Percentiles rank a stretch among this genome's conserved stretches.
These are phyloP conservation scores for Synergus umbraculus DNA, from an alignment of 2,888 invertebrate species.

Conservation along the genomic window DNA sequence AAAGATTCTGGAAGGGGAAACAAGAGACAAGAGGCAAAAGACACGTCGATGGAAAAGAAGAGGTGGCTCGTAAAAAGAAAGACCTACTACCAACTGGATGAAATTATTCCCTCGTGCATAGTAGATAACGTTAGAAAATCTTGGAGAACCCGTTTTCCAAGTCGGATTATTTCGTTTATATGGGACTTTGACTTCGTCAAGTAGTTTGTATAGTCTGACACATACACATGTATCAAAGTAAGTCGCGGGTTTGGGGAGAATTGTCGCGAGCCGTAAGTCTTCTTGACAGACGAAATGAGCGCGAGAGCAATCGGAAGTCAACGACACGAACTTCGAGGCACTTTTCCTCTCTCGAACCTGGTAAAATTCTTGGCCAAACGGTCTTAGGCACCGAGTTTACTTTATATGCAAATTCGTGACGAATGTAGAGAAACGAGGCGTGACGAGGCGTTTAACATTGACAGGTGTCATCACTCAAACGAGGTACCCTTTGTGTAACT, in stretches of 20 bases:
- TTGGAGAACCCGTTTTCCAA: not conserved
- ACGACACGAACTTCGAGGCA: constrained; percentile 53
- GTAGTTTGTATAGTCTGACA: constrained; percentile 46
- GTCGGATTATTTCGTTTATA: constrained; percentile 64
- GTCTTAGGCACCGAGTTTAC: constrained; percentile 63
- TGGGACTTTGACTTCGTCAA: constrained; percentile 61
- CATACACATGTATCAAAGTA: constrained; percentile 9
- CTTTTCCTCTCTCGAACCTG: constrained; percentile 47
- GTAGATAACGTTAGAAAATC: constrained; percentile 55
- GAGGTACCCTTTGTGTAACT: constrained; percentile 16
- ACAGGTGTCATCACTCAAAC: constrained; percentile 37
- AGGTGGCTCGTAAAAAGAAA: constrained; percentile 46
- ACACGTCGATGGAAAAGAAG: constrained; percentile 32
- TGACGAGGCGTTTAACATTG: constrained; percentile 65
- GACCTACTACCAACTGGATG: constrained; percentile 60
- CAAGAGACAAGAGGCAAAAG: constrained; percentile 35
- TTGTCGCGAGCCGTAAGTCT: constrained; percentile 69
- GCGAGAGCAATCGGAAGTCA: constrained; percentile 70
- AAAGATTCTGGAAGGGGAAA: constrained; percentile 40
- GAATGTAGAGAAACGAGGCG: constrained; percentile 64
- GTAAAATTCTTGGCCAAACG: constrained; percentile 44
- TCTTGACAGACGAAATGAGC: constrained; percentile 74
- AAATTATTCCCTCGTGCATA: constrained; percentile 74
- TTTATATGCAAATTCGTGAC: constrained; percentile 74
- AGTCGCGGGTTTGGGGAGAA: constrained; percentile 54